phyloP scores from a whole-genome alignment of 2,113 vertebrate genomes.

The Prochilodus magdalenae region DNA sequence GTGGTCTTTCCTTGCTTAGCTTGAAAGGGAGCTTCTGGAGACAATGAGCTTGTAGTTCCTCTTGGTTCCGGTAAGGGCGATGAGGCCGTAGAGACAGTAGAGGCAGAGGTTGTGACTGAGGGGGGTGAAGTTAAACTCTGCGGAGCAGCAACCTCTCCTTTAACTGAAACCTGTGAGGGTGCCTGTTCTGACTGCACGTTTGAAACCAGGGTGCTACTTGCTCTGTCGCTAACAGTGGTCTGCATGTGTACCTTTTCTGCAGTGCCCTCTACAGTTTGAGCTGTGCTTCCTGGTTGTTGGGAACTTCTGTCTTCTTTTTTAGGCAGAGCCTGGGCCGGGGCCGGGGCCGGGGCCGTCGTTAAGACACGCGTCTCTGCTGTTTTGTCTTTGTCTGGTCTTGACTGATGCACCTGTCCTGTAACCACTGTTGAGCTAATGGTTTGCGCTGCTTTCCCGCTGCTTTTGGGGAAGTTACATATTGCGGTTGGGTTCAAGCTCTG shows the following conservation, averaged over 20 bases:
- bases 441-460: slow-evolving; percentile 32
- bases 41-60: slow-evolving; percentile 30
- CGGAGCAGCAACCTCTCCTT: slow-evolving; percentile 10
- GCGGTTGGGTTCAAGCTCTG: background rate
- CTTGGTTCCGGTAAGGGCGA: slow-evolving; percentile 22
- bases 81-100: background rate
- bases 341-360: background rate
- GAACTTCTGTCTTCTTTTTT: slow-evolving; percentile 15
- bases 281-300: background rate
- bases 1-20: slow-evolving; percentile 55
- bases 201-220: background rate
- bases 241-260: background rate
- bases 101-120: background rate
- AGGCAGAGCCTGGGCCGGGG: background rate
- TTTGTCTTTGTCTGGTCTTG: background rate
- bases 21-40: slow-evolving; percentile 50
- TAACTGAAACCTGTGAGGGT: background rate
- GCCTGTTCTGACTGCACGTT: background rate
- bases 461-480: slow-evolving; percentile 19
- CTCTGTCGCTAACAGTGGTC: background rate
- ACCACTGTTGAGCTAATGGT: slow-evolving; percentile 20
- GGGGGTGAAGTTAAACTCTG: slow-evolving; percentile 6
- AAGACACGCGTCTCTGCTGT: background rate
- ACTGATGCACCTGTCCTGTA: background rate
- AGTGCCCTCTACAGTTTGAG: background rate